Conservation (phyloP, 1,140 invertebrate species). For the Uloborus diversus region DNA sequence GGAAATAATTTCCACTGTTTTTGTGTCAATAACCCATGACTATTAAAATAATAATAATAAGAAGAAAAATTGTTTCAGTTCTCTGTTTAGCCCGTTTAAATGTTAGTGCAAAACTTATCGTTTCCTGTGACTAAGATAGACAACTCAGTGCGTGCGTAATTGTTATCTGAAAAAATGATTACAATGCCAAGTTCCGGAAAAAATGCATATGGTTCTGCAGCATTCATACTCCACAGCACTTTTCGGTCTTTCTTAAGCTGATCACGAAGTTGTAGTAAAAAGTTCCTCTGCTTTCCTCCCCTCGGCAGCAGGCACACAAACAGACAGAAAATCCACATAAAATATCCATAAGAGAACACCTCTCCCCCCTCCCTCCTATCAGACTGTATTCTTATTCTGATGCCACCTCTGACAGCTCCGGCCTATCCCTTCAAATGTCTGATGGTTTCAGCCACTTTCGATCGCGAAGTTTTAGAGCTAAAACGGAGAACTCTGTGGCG, state of each 20-base stretch:
- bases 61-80: too few relatives aligned
- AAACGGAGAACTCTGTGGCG: slow-evolving; percentile 4
- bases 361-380: not conserved
- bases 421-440: slow-evolving; percentile 13
- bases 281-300: not conserved
- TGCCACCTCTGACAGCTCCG: not conserved
- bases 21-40: too few relatives aligned
- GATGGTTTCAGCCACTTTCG: slow-evolving; percentile 39
- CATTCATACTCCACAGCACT: too few relatives aligned
- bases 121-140: too few relatives aligned
- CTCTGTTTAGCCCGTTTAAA: too few relatives aligned
- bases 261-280: slow-evolving; percentile 31
- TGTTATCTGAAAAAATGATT: too few relatives aligned
- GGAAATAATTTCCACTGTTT: too few relatives aligned
- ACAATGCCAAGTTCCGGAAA: too few relatives aligned
- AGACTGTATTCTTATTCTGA: not conserved
- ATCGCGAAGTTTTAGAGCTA: slow-evolving; percentile 34
- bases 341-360: slow-evolving; percentile 18
- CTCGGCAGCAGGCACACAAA: not conserved
- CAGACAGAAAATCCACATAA: slow-evolving; percentile 24
- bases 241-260: not conserved
- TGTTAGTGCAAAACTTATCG: too few relatives aligned
- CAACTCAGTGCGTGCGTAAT: too few relatives aligned
- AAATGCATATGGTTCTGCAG: too few relatives aligned
- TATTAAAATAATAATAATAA: too few relatives aligned